These are phyloP conservation scores for Macaria notata DNA, from an alignment of 2,888 invertebrate genomes.

Conservation along the genomic window DNA sequence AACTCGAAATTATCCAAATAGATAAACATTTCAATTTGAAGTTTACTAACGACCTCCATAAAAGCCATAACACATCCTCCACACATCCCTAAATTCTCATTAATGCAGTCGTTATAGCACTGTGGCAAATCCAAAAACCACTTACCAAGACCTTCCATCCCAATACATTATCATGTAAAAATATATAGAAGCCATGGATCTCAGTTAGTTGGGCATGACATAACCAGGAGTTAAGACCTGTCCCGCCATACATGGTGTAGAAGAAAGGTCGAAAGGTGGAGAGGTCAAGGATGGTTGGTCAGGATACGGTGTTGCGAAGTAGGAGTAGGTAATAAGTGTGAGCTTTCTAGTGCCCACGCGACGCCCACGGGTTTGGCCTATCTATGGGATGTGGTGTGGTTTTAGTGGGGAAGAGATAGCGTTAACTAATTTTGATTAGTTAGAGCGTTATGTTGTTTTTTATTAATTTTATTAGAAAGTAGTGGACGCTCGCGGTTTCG, in stretches of 20 bases:
- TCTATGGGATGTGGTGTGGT: conserved; percentile 51
- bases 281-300: conserved; percentile 45
- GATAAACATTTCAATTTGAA: too few relatives aligned
- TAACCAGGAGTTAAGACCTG: conserved; percentile 49
- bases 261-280: conserved; percentile 14
- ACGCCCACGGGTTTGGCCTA: conserved; percentile 61
- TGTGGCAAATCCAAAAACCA: conserved; percentile 63
- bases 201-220: conserved; percentile 26
- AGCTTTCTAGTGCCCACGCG: conserved; percentile 73
- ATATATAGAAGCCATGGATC: too few relatives aligned
- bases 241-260: conserved; percentile 3
- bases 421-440: too few relatives aligned
- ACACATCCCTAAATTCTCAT: conserved; percentile 64
- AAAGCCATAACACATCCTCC: conserved; percentile 30
- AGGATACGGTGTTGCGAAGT: conserved; percentile 55
- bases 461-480: too few relatives aligned
- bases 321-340: conserved; percentile 64
- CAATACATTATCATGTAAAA: too few relatives aligned
- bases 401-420: conserved; percentile 37
- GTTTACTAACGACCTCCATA: too few relatives aligned
- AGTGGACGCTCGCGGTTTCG: too few relatives aligned
- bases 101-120: conserved; percentile 63
- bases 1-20: too few relatives aligned
- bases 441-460: too few relatives aligned
- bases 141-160: background rate